phyloP scores from a whole-genome alignment of 2,797 vertebrate species.

The Chrysocyon brachyurus region DNA sequence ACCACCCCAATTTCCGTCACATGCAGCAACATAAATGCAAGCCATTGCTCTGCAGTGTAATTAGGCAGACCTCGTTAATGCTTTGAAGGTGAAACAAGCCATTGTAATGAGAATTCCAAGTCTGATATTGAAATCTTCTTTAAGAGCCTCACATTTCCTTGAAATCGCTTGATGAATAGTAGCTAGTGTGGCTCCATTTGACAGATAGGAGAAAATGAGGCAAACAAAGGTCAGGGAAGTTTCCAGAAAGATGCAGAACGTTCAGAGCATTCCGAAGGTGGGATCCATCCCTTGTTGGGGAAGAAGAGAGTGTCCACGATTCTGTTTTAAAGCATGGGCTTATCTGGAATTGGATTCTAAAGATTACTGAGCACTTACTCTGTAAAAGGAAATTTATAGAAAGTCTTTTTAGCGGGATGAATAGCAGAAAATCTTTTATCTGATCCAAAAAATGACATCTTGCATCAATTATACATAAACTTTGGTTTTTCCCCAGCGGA shows the following conservation, averaged over 20 bases:
- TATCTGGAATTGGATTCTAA: slow-evolving; percentile 7
- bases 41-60: background rate
- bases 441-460: slow-evolving; percentile 4
- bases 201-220: background rate
- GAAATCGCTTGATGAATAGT: background rate
- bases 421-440: slow-evolving; percentile 64
- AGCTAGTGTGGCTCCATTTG: background rate
- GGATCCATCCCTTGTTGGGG: background rate
- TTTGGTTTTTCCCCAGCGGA: background rate
- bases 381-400: slow-evolving; percentile 19
- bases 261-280: background rate
- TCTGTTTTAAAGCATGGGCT: background rate
- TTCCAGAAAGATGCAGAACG: background rate
- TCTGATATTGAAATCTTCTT: background rate
- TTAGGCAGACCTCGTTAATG: slow-evolving; percentile 22
- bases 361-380: background rate
- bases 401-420: slow-evolving; percentile 47
- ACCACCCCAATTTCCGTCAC: slow-evolving; percentile 69
- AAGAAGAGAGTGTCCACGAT: background rate
- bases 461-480: slow-evolving; percentile 24
- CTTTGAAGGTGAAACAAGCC: slow-evolving; percentile 36
- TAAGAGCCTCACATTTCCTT: background rate
- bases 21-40: background rate
- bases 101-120: background rate
- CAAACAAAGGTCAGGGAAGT: background rate